These are phyloP conservation scores for Arnoldichthys spilopterus DNA, from an alignment of 2,797 vertebrate genomes.

Conservation along the genomic window DNA sequence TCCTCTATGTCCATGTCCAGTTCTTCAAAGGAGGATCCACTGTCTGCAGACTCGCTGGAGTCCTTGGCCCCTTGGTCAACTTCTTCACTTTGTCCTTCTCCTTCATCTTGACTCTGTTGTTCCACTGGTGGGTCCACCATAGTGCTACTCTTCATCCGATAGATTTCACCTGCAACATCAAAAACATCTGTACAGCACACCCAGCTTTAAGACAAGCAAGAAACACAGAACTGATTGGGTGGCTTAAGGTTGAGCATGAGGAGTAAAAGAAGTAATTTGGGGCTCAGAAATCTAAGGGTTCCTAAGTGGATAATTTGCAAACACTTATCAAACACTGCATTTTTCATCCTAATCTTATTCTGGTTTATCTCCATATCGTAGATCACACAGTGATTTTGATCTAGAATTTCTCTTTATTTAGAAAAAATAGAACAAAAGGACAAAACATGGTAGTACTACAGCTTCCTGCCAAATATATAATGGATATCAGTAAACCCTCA, in stretches of 20 bases:
- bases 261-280: not conserved
- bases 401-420: too few species aligned
- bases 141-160: constrained; percentile 84
- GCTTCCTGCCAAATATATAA: too few species aligned
- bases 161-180: constrained; percentile 76
- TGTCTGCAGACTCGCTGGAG: constrained; percentile 80
- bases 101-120: constrained; percentile 66
- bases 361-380: not conserved
- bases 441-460: too few species aligned
- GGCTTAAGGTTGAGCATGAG: constrained; percentile 4
- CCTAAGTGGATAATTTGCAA: not conserved
- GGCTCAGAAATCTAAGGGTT: constrained; percentile 22
- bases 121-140: constrained; percentile 81
- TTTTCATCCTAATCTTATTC: not conserved
- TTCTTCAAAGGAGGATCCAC: constrained; percentile 96
- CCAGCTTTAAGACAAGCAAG: constrained; percentile 12
- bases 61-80: constrained; percentile 77
- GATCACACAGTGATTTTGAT: not conserved
- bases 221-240: constrained; percentile 7
- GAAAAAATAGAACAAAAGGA: too few species aligned
- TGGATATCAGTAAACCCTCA: too few species aligned
- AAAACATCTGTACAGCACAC: not conserved
- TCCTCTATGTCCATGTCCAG: constrained; percentile 88
- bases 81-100: constrained; percentile 74
- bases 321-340: constrained; percentile 23